phyloP scores from a whole-genome alignment of 2,797 vertebrate species.

The Sardinella longiceps region DNA sequence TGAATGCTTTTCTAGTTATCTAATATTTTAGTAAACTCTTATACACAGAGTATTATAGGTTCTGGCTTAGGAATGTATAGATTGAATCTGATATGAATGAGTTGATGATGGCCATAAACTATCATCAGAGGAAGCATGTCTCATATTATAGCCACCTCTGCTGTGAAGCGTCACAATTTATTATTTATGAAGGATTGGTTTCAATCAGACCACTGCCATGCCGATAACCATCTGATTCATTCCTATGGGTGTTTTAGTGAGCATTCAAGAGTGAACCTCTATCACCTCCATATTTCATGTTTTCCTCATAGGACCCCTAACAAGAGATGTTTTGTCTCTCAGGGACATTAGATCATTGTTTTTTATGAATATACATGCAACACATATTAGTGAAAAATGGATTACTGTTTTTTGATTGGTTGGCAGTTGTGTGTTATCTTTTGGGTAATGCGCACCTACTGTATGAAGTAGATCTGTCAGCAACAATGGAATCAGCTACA shows the following conservation, averaged over 20 bases:
- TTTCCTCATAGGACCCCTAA: slow-evolving; percentile 17
- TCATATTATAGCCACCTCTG: background rate
- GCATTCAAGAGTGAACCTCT: background rate
- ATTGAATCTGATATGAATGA: background rate
- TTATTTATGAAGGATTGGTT: slow-evolving; percentile 48
- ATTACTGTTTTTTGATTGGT: too few relatives aligned
- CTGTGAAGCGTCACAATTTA: slow-evolving; percentile 28
- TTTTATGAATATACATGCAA: background rate
- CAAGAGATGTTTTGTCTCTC: slow-evolving; percentile 40
- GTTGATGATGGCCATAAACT: background rate
- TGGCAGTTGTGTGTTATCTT: too few relatives aligned
- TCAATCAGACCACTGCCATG: slow-evolving; percentile 36
- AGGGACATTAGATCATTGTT: background rate
- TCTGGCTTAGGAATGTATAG: background rate
- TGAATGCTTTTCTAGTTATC: too few relatives aligned
- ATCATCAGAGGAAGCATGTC: background rate
- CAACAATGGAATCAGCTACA: too few relatives aligned
- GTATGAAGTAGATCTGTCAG: too few relatives aligned
- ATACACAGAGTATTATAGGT: background rate
- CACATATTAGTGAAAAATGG: too few relatives aligned
- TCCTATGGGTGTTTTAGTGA: slow-evolving; percentile 2
- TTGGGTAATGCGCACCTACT: too few relatives aligned
- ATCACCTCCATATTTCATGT: slow-evolving; percentile 22
- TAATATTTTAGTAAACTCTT: background rate
- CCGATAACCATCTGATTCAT: slow-evolving; percentile 31